Percentiles rank a stretch among this genome's conserved stretches.
phyloP scores from a whole-genome alignment of 2,113 vertebrate species.

The Takifugu flavidus region DNA sequence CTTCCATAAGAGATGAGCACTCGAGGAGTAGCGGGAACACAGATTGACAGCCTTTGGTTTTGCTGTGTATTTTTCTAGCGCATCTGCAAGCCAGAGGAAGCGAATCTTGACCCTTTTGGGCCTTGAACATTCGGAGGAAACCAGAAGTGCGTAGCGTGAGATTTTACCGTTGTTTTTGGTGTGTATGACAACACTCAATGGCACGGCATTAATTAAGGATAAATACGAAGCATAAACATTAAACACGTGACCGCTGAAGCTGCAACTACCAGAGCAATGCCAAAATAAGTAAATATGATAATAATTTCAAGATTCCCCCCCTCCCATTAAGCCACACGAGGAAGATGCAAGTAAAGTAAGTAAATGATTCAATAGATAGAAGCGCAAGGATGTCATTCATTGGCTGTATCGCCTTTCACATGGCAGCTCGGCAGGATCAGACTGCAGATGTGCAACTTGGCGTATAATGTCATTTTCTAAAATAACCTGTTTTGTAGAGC shows the following conservation, averaged over 20 bases:
- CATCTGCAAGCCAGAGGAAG: slow-evolving; percentile 58
- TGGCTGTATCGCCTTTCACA: slow-evolving; percentile 67
- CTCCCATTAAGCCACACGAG: slow-evolving; percentile 30
- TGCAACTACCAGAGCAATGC: slow-evolving; percentile 53
- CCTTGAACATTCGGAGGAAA: slow-evolving; percentile 59
- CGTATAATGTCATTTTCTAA: slow-evolving; percentile 71
- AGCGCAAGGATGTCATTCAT: slow-evolving; percentile 65
- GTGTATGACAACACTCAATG: slow-evolving; percentile 71
- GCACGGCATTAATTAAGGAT: slow-evolving; percentile 74
- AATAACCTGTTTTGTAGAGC: slow-evolving; percentile 62
- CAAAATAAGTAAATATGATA: slow-evolving; percentile 72
- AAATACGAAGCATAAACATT: slow-evolving; percentile 77
- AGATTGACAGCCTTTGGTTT: slow-evolving; percentile 61
- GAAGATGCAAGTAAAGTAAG: slow-evolving; percentile 44
- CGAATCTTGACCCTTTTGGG: slow-evolving; percentile 39
- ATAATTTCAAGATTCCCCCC: slow-evolving; percentile 76
- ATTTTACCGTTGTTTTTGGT: slow-evolving; percentile 51
- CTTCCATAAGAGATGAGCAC: slow-evolving; percentile 34
- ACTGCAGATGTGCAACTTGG: slow-evolving; percentile 83
- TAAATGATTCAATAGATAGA: slow-evolving; percentile 65
- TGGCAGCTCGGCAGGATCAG: slow-evolving; percentile 67
- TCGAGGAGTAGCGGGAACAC: slow-evolving; percentile 28
- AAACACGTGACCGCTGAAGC: slow-evolving; percentile 73
- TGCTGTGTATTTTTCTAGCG: slow-evolving; percentile 60
- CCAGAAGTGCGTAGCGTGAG: slow-evolving; percentile 70